A percentile compares a stretch with the other conserved stretches of the same genome.
These are phyloP conservation scores for Heliconius erato DNA, from an alignment of 2,888 invertebrate species.

Conservation along the genomic window DNA sequence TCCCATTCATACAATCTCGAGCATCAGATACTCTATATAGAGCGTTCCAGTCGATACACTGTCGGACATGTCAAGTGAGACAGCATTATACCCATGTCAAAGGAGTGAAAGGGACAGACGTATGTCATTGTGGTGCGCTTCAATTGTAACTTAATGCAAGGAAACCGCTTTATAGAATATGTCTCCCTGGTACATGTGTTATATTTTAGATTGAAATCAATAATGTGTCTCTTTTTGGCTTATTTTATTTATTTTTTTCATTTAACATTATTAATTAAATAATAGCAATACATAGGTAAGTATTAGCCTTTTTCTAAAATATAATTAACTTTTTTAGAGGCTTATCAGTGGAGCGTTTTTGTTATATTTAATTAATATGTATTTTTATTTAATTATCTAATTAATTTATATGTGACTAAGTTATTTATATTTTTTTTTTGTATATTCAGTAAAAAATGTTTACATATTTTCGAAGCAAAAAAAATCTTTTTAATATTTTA, in stretches of 20 bases:
- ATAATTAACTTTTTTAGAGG: too few relatives aligned
- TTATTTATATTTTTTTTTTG: too few relatives aligned
- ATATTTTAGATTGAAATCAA: slow-evolving; percentile 25
- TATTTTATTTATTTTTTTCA: neutral
- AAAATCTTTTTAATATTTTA: too few relatives aligned
- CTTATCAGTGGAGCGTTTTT: too few relatives aligned
- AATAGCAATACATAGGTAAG: too few relatives aligned
- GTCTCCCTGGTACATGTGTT: slow-evolving; percentile 51
- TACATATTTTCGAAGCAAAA: too few relatives aligned
- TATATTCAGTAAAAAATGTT: too few relatives aligned
- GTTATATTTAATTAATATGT: too few relatives aligned
- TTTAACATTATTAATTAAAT: neutral
- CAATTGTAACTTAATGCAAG: slow-evolving; percentile 76
- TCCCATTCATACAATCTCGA: slow-evolving; percentile 41
- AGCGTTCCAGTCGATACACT: slow-evolving; percentile 64
- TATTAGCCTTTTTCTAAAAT: too few relatives aligned
- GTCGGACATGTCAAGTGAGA: slow-evolving; percentile 78
- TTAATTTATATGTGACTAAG: too few relatives aligned
- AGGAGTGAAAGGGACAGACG: slow-evolving; percentile 75
- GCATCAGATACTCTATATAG: slow-evolving; percentile 47
- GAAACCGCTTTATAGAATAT: slow-evolving; percentile 61
- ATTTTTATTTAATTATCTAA: too few relatives aligned
- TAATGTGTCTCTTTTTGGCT: neutral
- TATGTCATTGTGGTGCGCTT: slow-evolving; percentile 75
- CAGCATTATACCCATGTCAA: slow-evolving; percentile 73